Conservation (phyloP, 1,140 invertebrate species). For the Micrasema longulum region DNA sequence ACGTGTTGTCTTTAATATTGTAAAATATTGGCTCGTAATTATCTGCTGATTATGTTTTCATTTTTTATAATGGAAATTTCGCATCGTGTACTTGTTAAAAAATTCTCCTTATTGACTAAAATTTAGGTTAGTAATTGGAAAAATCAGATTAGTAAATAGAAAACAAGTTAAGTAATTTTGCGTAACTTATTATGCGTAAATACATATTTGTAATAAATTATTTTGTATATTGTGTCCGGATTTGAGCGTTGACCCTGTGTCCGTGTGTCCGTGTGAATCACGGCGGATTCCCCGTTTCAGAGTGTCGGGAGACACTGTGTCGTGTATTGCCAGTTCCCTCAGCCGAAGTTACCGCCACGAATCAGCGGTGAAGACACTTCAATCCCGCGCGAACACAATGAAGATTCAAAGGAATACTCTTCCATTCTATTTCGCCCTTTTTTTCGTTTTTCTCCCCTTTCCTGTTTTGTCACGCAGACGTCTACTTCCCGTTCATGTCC, state of each 20-base stretch:
- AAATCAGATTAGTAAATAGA: too few relatives aligned
- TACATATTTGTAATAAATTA: too few relatives aligned
- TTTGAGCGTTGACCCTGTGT: constrained; percentile 27
- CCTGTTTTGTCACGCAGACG: constrained; percentile 31
- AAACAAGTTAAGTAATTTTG: too few relatives aligned
- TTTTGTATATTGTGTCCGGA: neutral
- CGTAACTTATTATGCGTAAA: too few relatives aligned
- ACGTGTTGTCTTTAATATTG: too few relatives aligned
- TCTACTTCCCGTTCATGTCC: constrained; percentile 7
- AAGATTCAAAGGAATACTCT: constrained; percentile 35
- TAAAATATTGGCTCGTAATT: too few relatives aligned
- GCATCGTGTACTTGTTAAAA: too few relatives aligned
- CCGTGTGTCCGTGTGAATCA: constrained; percentile 27
- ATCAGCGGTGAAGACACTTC: constrained; percentile 33
- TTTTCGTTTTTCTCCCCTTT: constrained; percentile 30
- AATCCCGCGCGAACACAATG: constrained; percentile 30
- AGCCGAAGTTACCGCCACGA: constrained; percentile 10
- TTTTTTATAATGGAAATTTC: too few relatives aligned
- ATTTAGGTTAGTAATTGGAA: too few relatives aligned
- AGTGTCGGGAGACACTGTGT: neutral
- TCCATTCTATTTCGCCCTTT: constrained; percentile 31
- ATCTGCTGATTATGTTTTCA: too few relatives aligned
- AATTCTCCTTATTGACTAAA: too few relatives aligned
- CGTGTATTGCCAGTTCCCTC: neutral
- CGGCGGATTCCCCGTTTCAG: neutral